Percentiles rank a stretch among this genome's conserved stretches.
phyloP scores from a whole-genome alignment of 2,113 vertebrate species.

The Anthoscopus minutus region DNA sequence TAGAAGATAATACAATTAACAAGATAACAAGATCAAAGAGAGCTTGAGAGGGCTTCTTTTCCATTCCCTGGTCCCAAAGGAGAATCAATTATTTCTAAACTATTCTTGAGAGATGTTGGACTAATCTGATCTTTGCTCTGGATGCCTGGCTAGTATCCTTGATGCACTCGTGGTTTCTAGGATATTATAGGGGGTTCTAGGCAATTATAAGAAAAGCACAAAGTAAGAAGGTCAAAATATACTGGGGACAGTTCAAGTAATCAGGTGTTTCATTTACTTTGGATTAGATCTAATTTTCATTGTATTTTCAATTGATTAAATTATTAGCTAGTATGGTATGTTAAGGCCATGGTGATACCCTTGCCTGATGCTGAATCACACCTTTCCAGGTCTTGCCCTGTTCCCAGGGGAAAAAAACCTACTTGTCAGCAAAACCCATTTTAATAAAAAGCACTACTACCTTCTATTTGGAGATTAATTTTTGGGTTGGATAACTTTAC shows the following conservation, averaged over 20 bases:
- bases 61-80: neutral
- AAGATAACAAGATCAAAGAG: constrained; percentile 48
- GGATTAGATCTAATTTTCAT: neutral
- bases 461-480: neutral
- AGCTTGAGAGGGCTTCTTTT: constrained; percentile 12
- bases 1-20: constrained; percentile 35
- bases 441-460: neutral
- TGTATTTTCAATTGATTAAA: neutral
- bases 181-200: neutral
- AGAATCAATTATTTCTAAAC: constrained; percentile 19
- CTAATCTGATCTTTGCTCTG: constrained; percentile 4
- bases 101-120: neutral
- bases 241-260: neutral
- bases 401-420: neutral
- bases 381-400: neutral
- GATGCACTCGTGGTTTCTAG: neutral
- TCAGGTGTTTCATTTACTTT: neutral
- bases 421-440: neutral
- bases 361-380: neutral
- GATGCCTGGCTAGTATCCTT: neutral
- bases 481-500: neutral
- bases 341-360: neutral
- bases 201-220: neutral
- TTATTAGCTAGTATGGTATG: neutral
- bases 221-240: neutral